These are phyloP conservation scores for Bucorvus abyssinicus DNA, from an alignment of 2,797 vertebrate genomes.

Conservation along the genomic window DNA sequence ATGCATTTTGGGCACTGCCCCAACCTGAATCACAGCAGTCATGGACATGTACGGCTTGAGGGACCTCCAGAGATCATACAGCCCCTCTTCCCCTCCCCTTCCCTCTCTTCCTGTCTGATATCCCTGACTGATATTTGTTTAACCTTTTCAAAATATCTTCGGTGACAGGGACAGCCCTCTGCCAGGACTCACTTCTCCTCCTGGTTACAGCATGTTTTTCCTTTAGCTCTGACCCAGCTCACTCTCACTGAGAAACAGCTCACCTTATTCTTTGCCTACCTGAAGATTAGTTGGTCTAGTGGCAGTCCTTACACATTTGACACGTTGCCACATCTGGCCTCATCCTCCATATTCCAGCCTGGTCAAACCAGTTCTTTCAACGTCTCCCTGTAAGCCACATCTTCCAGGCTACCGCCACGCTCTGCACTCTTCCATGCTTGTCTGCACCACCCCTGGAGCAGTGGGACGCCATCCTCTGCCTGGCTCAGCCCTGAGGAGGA, in stretches of 20 bases:
- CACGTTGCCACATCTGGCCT: background rate
- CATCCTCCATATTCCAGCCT: background rate
- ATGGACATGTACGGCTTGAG: background rate
- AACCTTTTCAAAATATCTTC: conserved; percentile 32
- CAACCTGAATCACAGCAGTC: background rate
- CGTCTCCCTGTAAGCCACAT: background rate
- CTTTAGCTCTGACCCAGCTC: background rate
- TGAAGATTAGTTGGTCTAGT: background rate
- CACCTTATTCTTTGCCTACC: background rate
- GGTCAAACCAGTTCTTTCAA: background rate
- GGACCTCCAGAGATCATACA: background rate
- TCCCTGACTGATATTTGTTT: background rate
- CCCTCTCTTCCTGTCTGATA: conserved; percentile 26
- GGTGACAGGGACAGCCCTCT: background rate
- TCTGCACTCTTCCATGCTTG: background rate
- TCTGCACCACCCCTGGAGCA: background rate
- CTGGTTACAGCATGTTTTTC: background rate
- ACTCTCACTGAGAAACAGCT: background rate
- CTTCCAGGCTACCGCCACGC: background rate
- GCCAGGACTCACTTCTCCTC: background rate
- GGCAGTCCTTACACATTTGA: background rate
- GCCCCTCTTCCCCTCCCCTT: background rate
- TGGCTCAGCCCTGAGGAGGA: background rate
- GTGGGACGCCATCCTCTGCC: fast-evolving
- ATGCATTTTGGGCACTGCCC: conserved; percentile 46